Conservation (phyloP, 2,888 invertebrate species). For the Furcula furcula region DNA sequence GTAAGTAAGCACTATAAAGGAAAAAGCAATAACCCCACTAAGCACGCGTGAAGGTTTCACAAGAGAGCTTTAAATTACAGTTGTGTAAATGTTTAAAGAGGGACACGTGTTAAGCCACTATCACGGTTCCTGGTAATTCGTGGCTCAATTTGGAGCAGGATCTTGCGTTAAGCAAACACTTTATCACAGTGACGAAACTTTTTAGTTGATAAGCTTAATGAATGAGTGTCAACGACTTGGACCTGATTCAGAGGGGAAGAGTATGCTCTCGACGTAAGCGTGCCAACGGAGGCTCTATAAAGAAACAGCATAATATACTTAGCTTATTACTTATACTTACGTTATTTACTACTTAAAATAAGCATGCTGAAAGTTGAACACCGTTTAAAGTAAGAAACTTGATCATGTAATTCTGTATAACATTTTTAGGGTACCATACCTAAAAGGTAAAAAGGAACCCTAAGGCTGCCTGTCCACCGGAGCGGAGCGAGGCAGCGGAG, state of each 20-base stretch:
- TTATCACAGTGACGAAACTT: constrained; percentile 30
- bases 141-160: constrained; percentile 21
- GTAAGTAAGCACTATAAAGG: constrained; percentile 2
- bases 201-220: constrained; percentile 26
- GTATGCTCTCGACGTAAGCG: constrained; percentile 18
- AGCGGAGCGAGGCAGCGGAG: too few relatives aligned
- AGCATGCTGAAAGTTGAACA: too few relatives aligned
- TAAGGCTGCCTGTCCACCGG: too few relatives aligned
- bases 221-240: constrained; percentile 31
- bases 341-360: too few relatives aligned
- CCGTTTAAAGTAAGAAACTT: too few relatives aligned
- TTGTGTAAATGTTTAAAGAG: constrained; percentile 25
- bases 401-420: too few relatives aligned
- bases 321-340: too few relatives aligned
- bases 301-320: too few relatives aligned
- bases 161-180: constrained; percentile 13
- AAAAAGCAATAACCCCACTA: constrained; percentile 6
- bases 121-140: constrained; percentile 14
- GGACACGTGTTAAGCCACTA: constrained; percentile 23
- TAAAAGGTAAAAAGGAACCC: too few relatives aligned
- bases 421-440: too few relatives aligned
- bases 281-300: neutral
- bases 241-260: constrained; percentile 5
- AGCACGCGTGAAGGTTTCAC: constrained; percentile 9
- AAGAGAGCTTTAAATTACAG: constrained; percentile 14